Base-by-base conservation (phyloP, 2,888 invertebrate genomes). In the Drosophila colorata region DNA sequence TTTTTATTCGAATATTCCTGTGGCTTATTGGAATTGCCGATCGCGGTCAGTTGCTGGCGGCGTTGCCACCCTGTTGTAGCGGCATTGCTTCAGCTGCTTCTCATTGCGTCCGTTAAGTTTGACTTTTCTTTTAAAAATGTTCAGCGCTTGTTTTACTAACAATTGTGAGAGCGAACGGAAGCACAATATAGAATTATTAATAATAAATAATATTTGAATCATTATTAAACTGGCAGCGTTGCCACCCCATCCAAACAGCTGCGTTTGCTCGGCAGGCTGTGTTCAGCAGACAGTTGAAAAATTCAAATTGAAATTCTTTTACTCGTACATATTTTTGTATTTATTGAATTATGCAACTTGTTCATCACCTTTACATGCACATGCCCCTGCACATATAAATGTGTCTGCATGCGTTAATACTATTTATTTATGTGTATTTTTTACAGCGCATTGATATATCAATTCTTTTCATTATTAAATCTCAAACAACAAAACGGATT, bases 381-480 rank as follows among this genome's bases (percentile, higher is more conserved):
- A 80, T 71, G 65, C 43, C 60, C 44, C 61, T 60, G 33, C 44
- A 71, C 64, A 82, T 60, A 46, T 35, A 9, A 35, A 44, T 66
- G 47, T 67, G 37, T 56, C 18, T 43, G 49, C 78, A 68, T 74
- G 69, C 25, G 40, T 76, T 88, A 88, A 88, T 88, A 86, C 87
- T 87, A 85, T 69, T 40, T 23, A 63, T 75, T 66, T 63, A 78
- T 84, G 78, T 83, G 78, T 80, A 52, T 72, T 79, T 85, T 83
- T 81, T 88, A 88, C 89, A 88, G 89, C 89, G 86, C 82, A 78
- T 85, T 88, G 89, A 85, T 85, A 85, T 82, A 73, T 69, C 43
- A 58, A 61, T 46, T 57, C 18, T 70, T 57, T 16, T 70, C 55
- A 48, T 43, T 72, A 28, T 66, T 63, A 41, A 71, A 53, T 58